Percentiles rank a stretch among this genome's conserved stretches.
Evolutionary conservation across 2,113 vertebrate species (phyloP).

Genomic region (Marcusenius ussheri): DNA sequence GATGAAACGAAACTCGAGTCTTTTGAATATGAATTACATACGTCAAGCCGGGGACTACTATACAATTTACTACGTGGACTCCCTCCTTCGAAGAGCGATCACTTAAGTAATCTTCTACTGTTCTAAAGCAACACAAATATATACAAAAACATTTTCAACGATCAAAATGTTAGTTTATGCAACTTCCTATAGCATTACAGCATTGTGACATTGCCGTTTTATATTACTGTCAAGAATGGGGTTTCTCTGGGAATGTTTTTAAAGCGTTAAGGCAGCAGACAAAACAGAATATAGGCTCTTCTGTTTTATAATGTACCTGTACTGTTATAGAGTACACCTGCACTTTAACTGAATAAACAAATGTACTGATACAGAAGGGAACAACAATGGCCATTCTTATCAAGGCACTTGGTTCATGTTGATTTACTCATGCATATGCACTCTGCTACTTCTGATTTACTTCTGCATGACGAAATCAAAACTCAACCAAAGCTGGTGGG

Average conservation of each 20-base stretch:
- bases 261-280: not conserved
- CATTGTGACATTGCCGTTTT: not conserved
- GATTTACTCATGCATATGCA: not conserved
- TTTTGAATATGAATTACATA: not conserved
- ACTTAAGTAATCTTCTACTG: not conserved
- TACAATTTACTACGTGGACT: not conserved
- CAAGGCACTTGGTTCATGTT: not conserved
- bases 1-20: not conserved
- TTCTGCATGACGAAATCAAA: not conserved
- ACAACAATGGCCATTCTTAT: not conserved
- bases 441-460: not conserved
- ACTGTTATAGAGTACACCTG: not conserved
- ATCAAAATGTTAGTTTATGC: not conserved
- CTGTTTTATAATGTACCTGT: not conserved
- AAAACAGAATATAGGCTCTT: not conserved
- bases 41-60: not conserved
- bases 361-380: not conserved
- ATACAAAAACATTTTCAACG: not conserved
- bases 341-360: not conserved
- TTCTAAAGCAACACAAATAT: not conserved
- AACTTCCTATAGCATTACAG: not conserved
- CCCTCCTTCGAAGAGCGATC: not conserved
- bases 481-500: not conserved
- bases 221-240: not conserved
- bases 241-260: not conserved